phyloP scores from a whole-genome alignment of 2,113 vertebrate genomes.

The Paedocypris sp. region DNA sequence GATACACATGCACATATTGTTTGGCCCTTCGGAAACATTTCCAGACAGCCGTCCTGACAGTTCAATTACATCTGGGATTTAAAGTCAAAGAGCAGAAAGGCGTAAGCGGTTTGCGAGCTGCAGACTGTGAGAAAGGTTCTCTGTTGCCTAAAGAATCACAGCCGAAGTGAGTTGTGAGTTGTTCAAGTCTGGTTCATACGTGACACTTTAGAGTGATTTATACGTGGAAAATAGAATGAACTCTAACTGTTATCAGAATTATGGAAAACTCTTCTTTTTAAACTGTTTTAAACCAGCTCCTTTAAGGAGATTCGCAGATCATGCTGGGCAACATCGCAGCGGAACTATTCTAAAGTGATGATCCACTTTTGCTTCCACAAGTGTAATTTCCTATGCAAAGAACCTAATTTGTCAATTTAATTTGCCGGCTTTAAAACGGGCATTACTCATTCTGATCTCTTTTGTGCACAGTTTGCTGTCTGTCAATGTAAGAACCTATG shows the following conservation, averaged over 20 bases:
- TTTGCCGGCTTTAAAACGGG: slow-evolving; percentile 39
- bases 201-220: slow-evolving; percentile 41
- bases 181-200: slow-evolving; percentile 44
- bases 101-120: slow-evolving; percentile 5
- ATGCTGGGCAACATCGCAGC: slow-evolving; percentile 37
- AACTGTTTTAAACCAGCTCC: background rate
- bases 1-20: slow-evolving; percentile 7
- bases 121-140: slow-evolving; percentile 36
- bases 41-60: slow-evolving; percentile 39
- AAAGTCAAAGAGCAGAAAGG: slow-evolving; percentile 34
- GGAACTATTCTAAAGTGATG: slow-evolving; percentile 41
- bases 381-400: slow-evolving; percentile 54
- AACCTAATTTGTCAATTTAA: slow-evolving; percentile 51
- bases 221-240: slow-evolving; percentile 31
- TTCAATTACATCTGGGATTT: slow-evolving; percentile 39
- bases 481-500: slow-evolving; percentile 33
- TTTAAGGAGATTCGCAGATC: slow-evolving; percentile 39
- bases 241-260: slow-evolving; percentile 40
- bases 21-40: slow-evolving; percentile 34
- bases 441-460: slow-evolving; percentile 44
- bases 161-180: slow-evolving; percentile 37
- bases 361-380: slow-evolving; percentile 30
- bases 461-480: slow-evolving; percentile 41
- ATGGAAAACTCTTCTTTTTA: slow-evolving; percentile 33
- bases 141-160: slow-evolving; percentile 27